These are phyloP conservation scores for Catostylus mosaicus DNA, from an alignment of 30 jellyfish, hydroid and myxozoan species.

Conservation along the genomic window DNA sequence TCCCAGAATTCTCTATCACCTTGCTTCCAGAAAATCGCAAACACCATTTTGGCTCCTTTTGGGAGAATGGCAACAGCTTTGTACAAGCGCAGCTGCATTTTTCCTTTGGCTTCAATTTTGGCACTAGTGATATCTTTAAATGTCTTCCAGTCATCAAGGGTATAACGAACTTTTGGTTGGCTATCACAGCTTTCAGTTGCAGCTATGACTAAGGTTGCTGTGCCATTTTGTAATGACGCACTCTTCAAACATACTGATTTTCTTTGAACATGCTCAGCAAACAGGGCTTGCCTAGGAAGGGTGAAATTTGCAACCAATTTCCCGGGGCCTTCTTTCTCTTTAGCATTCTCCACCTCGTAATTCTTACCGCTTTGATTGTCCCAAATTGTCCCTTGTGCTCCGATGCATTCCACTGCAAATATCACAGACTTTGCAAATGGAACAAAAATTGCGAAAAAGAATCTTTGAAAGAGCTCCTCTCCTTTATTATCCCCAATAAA, in stretches of 20 bases:
- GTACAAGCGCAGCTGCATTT: neutral
- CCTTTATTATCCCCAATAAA: neutral
- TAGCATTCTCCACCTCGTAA: slow-evolving; percentile 27
- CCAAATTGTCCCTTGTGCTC: slow-evolving; percentile 64
- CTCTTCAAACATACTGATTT: slow-evolving; percentile 13
- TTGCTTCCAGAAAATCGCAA: slow-evolving; percentile 58
- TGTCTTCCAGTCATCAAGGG: slow-evolving; percentile 75
- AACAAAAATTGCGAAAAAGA: slow-evolving; percentile 21
- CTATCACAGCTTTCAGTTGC: neutral
- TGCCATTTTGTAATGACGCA: slow-evolving; percentile 6
- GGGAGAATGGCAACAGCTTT: neutral
- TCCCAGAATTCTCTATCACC: slow-evolving; percentile 77
- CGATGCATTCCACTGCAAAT: slow-evolving; percentile 56
- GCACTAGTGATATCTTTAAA: slow-evolving; percentile 29
- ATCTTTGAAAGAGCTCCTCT: neutral
- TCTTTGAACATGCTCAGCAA: neutral
- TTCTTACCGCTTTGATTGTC: slow-evolving; percentile 67
- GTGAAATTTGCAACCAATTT: slow-evolving; percentile 12
- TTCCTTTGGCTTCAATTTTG: neutral
- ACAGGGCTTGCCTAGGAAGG: slow-evolving; percentile 11
- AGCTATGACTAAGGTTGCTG: slow-evolving; percentile 8
- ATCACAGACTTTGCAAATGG: slow-evolving; percentile 33
- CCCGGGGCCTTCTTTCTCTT: slow-evolving; percentile 15
- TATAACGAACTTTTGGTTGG: slow-evolving; percentile 35
- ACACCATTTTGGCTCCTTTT: slow-evolving; percentile 29